phyloP scores from a whole-genome alignment of 2,113 vertebrate genomes.

The Gavialis gangeticus region DNA sequence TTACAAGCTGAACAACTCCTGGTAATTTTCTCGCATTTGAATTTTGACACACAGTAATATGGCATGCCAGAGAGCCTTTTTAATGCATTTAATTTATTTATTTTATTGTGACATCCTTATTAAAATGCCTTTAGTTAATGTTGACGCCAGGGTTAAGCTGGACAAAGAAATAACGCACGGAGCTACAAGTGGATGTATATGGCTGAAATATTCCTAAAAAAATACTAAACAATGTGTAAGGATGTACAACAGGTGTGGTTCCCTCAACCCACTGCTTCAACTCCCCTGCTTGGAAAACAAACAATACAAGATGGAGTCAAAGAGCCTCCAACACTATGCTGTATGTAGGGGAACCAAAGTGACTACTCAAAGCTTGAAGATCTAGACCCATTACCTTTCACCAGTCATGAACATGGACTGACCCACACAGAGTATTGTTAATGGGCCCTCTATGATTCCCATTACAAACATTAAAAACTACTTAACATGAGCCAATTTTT shows the following conservation, averaged over 20 bases:
- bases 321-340: background rate
- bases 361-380: slow-evolving; percentile 25
- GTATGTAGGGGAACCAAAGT: background rate
- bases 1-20: background rate
- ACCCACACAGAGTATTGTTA: background rate
- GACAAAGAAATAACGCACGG: background rate
- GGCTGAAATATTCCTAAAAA: background rate
- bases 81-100: background rate
- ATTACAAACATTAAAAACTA: background rate
- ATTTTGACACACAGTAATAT: background rate
- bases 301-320: background rate
- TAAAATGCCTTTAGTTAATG: background rate
- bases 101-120: background rate
- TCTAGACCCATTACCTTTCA: slow-evolving; percentile 15
- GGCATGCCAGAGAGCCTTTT: background rate
- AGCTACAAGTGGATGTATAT: background rate
- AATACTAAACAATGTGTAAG: no score
- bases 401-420: background rate
- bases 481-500: background rate
- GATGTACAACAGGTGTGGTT: background rate
- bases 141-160: background rate
- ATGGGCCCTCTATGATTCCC: background rate
- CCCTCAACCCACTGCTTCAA: background rate
- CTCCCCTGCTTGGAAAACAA: background rate
- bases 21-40: background rate